Conservation (phyloP, 2,888 invertebrate genomes). For the Aquatica leii region DNA sequence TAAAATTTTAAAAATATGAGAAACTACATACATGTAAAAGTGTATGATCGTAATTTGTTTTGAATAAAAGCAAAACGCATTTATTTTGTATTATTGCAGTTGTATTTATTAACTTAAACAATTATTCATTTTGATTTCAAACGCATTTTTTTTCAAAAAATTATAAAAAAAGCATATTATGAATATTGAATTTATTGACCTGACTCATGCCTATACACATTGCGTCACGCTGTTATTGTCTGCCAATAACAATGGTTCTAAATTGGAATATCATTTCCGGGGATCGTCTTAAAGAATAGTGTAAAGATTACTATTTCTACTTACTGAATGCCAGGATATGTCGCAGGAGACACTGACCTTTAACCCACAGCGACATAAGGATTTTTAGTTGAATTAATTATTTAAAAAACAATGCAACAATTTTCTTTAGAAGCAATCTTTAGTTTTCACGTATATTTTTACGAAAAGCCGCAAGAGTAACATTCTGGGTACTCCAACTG, state of each 20-base stretch:
- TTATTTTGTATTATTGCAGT: no score
- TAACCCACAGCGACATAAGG: conserved; percentile 31
- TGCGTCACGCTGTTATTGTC: conserved; percentile 34
- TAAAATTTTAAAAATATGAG: no score
- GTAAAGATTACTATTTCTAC: conserved; percentile 32
- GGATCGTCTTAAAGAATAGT: conserved; percentile 39
- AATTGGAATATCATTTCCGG: conserved; percentile 45
- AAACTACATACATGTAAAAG: no score
- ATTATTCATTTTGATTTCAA: no score
- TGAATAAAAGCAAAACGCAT: no score
- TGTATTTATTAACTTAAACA: no score
- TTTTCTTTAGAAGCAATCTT: no score
- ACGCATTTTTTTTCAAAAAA: neutral
- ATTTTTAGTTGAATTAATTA: conserved; percentile 11
- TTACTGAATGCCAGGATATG: conserved; percentile 39
- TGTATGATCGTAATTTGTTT: no score
- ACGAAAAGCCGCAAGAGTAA: neutral
- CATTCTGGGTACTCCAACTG: no score
- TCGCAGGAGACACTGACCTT: conserved; percentile 36
- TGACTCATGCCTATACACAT: conserved; percentile 25
- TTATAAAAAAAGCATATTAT: conserved; percentile 19
- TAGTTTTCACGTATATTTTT: neutral
- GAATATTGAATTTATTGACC: conserved; percentile 23
- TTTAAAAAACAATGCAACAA: neutral
- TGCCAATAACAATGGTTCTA: conserved; percentile 40